Evolutionary conservation across 2,113 vertebrate genomes (phyloP), one percentile per base, ranked within the genome.

Genomic region (Isurus oxyrinchus): DNA sequence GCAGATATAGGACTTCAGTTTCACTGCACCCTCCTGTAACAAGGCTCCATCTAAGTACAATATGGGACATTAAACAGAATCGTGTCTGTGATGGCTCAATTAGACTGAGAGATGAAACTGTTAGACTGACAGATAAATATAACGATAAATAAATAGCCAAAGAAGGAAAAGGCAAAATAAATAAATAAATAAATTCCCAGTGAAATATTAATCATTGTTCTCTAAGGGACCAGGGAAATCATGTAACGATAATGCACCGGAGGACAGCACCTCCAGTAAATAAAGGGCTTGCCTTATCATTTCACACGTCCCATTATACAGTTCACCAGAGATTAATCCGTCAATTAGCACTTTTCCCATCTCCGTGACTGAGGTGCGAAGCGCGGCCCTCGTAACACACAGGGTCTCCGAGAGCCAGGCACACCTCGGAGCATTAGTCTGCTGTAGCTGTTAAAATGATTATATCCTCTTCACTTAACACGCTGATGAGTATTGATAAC

Each of bases 121-220:
- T 44, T 21, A 44, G 40, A 19, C 16, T 16, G 40, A 44, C 81
- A 49, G 57, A 63, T 63, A 40, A 57, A 90, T 5, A 44, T 31
- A n/a, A 35, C 25, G 59, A 94, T 23, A 23, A 61, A 63, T n/a
- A 94, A 63, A 61, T 8, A 3, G 57, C 0, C 4, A 23, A 94
- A 35, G 90, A 40, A 14, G 35, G 57, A 27, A 57, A 19, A 19
- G 88, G n/a, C 3, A n/a, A 91, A 59, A 35, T 16, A 21, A 66
- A 66, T 19, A 66, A 6, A 57, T 55, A 27, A 76, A 55, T 63
- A 63, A n/a, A 40, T 94, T 94, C 90, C n/a, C 90, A 63, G 90
- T 94, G 90, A 93, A 93, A 66, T 93, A 93, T 94, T 94, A 94
- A 94, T 94, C 57, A 94, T 94, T 94, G 90, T 63, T 40, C 90